These are phyloP conservation scores for Hestina assimilis DNA, from an alignment of 1,140 invertebrate species.

Conservation along the genomic window DNA sequence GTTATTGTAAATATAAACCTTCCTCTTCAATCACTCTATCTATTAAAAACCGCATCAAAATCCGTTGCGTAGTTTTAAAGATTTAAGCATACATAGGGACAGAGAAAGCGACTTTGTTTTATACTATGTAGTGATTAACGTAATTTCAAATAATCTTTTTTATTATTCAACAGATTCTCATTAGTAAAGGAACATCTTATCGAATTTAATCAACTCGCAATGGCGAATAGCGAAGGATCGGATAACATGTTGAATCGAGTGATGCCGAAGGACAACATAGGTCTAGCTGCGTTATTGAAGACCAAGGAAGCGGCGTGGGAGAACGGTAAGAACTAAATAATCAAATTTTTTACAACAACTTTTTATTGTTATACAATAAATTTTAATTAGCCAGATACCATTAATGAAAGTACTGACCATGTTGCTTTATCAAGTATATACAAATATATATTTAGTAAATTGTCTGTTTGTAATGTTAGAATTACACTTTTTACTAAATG, in stretches of 20 bases:
- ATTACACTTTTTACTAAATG: no score
- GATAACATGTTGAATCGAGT: slow-evolving; percentile 99
- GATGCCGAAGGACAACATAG: slow-evolving; percentile 99
- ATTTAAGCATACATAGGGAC: no score
- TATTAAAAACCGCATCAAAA: no score
- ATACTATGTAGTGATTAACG: no score
- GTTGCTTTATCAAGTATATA: no score
- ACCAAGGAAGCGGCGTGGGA: slow-evolving; percentile 97
- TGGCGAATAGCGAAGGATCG: slow-evolving; percentile 98
- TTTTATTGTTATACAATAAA: slow-evolving; percentile 1
- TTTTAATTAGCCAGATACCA: not conserved
- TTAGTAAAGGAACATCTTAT: slow-evolving; percentile 96
- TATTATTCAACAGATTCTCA: slow-evolving; percentile 86
- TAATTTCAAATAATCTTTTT: no score
- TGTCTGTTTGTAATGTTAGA: no score
- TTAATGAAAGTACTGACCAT: not conserved
- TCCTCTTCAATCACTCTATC: no score
- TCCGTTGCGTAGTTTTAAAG: no score
- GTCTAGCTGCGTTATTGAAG: slow-evolving; percentile 94
- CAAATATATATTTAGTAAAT: no score
- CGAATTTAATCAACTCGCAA: slow-evolving; percentile 99
- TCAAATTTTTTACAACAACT: slow-evolving; percentile 1
- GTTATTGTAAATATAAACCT: no score
- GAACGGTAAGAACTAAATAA: slow-evolving; percentile 81
- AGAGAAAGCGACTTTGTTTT: no score